Percentiles rank a stretch among this genome's conserved stretches.
Evolutionary conservation across 2,113 vertebrate species (phyloP).

Genomic region (Canis aureus): DNA sequence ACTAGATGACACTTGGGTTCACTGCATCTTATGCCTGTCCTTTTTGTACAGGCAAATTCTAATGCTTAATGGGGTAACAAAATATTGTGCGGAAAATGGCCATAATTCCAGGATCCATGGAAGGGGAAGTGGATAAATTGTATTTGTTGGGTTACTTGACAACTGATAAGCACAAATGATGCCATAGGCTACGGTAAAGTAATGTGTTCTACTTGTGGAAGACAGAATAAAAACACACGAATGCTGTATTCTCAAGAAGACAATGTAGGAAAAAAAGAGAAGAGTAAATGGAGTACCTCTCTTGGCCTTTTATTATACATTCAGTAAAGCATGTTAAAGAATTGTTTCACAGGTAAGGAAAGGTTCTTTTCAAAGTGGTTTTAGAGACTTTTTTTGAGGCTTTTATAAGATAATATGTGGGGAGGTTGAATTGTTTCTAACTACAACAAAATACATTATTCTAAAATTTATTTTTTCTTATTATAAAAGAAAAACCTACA

Average conservation of each 20-base stretch:
- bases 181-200: conserved; percentile 44
- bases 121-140: conserved; percentile 45
- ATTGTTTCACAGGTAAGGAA: background rate
- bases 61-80: background rate
- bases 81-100: background rate
- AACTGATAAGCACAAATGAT: conserved; percentile 55
- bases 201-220: conserved; percentile 32
- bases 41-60: background rate
- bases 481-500: background rate
- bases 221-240: conserved; percentile 50
- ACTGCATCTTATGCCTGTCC: background rate
- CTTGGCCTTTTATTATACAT: conserved; percentile 40
- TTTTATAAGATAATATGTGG: conserved; percentile 7
- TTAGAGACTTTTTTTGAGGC: background rate
- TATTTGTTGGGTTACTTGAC: conserved; percentile 51
- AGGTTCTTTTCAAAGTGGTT: background rate
- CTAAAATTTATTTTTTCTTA: background rate
- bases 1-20: background rate
- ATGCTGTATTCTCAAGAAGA: background rate
- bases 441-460: background rate
- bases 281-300: background rate
- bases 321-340: conserved; percentile 30
- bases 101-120: background rate
- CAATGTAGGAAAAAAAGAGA: background rate
- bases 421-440: background rate